A percentile compares a stretch with the other conserved stretches of the same genome.
Evolutionary conservation across 2,113 vertebrate species (phyloP).

Genomic region (Ploceus nigricollis): DNA sequence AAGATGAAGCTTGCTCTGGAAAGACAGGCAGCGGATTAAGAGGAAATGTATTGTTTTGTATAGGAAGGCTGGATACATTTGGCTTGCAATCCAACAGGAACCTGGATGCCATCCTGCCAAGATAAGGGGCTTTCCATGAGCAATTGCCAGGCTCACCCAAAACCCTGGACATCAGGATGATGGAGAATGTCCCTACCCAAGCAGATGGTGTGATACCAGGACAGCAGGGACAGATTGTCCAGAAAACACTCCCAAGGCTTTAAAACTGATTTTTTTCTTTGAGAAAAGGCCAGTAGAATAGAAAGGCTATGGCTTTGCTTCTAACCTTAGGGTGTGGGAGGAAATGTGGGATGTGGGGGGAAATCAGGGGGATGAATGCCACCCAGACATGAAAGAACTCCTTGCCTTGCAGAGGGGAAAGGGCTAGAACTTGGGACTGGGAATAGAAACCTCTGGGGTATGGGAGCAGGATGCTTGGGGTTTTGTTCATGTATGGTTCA

Average conservation of each 20-base stretch:
- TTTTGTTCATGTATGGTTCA: background rate
- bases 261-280: background rate
- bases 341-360: background rate
- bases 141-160: background rate
- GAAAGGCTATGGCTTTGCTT: background rate
- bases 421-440: background rate
- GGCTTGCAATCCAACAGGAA: background rate
- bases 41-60: background rate
- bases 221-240: background rate
- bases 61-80: background rate
- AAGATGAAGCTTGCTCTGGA: background rate
- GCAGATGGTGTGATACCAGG: fast-evolving
- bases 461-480: fast-evolving
- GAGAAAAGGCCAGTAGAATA: background rate
- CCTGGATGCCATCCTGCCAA: background rate
- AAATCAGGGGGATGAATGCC: background rate
- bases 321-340: fast-evolving
- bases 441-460: background rate
- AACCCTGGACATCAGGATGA: fast-evolving
- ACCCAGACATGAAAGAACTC: background rate
- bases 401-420: background rate
- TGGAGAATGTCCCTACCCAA: background rate
- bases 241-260: background rate
- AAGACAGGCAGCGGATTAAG: background rate
- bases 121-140: background rate